phyloP scores from a whole-genome alignment of 2,888 invertebrate species.

The Polydrusus pterygomalis region DNA sequence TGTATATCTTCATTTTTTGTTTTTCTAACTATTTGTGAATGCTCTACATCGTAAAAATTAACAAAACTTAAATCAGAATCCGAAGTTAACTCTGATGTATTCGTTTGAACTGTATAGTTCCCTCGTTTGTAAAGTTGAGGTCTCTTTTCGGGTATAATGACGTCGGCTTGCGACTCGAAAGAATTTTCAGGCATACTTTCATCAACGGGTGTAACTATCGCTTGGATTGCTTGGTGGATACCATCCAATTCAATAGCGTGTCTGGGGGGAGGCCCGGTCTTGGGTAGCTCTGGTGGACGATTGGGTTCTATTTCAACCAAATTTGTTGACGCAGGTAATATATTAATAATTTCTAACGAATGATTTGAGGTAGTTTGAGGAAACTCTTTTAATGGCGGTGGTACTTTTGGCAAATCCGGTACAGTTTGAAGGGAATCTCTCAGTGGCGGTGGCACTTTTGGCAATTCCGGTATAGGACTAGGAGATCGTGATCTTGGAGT shows the following conservation, averaged over 20 bases:
- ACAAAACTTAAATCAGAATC: slow-evolving; percentile 70
- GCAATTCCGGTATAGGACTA: slow-evolving; percentile 37
- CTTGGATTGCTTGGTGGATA: slow-evolving; percentile 50
- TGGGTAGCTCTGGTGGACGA: slow-evolving; percentile 39
- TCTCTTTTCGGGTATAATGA: slow-evolving; percentile 5
- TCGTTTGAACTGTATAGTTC: slow-evolving; percentile 17
- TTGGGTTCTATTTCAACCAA: slow-evolving; percentile 10
- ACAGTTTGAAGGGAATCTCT: background rate
- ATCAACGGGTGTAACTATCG: slow-evolving; percentile 45
- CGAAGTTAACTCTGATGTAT: slow-evolving; percentile 65
- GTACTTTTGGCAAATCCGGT: slow-evolving; percentile 30
- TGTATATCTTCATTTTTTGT: slow-evolving; percentile 50
- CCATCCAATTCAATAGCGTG: slow-evolving; percentile 38
- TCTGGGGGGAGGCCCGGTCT: slow-evolving; percentile 25
- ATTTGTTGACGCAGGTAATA: background rate
- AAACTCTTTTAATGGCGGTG: slow-evolving; percentile 17
- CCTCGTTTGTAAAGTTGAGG: slow-evolving; percentile 15
- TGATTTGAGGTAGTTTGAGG: slow-evolving; percentile 3
- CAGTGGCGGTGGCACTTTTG: slow-evolving; percentile 20
- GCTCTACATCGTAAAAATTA: slow-evolving; percentile 69
- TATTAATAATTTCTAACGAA: background rate
- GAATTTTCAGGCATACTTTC: slow-evolving; percentile 31
- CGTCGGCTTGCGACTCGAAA: slow-evolving; percentile 7
- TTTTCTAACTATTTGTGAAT: slow-evolving; percentile 64
- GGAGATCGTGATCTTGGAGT: slow-evolving; percentile 31